Evolutionary conservation across 2,113 vertebrate genomes (phyloP).

Genomic region (Octodon degus): DNA sequence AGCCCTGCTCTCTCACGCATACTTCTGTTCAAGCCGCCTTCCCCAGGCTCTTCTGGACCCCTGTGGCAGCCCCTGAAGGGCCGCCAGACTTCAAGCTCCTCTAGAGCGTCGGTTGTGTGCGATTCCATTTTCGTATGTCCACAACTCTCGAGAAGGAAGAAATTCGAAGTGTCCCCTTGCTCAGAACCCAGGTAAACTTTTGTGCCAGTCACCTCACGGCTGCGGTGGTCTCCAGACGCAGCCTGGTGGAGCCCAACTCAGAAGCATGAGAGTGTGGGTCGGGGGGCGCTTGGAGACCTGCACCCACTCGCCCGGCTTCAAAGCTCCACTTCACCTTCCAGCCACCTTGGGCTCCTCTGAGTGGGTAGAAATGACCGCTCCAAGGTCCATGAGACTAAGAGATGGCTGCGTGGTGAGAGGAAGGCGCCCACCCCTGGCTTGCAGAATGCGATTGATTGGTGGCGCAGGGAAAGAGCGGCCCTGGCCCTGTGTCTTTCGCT

Average conservation of each 20-base stretch:
- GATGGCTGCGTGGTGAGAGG: background rate
- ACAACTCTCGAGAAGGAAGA: background rate
- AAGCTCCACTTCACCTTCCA: background rate
- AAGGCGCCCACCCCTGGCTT: background rate
- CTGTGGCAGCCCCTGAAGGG: background rate
- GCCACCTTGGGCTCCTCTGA: background rate
- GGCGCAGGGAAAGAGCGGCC: too few species aligned
- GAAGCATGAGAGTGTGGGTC: background rate
- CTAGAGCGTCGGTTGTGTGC: fast-evolving
- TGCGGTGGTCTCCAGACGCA: background rate
- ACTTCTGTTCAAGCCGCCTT: background rate
- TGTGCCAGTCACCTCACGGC: background rate
- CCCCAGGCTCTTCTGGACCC: background rate
- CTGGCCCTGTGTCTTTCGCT: fast-evolving
- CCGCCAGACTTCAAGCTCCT: background rate
- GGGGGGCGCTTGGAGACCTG: fast-evolving
- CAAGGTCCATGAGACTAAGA: fast-evolving
- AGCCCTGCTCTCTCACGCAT: too few species aligned
- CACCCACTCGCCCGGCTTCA: background rate
- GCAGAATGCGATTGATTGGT: fast-evolving
- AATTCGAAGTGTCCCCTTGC: background rate
- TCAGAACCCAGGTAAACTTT: background rate
- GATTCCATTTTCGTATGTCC: background rate
- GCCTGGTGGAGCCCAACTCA: fast-evolving
- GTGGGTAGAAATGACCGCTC: background rate